Evolutionary conservation across 2,113 vertebrate genomes (phyloP), one percentile per base, ranked within the genome.

Genomic region (Scartelaos histophorus): DNA sequence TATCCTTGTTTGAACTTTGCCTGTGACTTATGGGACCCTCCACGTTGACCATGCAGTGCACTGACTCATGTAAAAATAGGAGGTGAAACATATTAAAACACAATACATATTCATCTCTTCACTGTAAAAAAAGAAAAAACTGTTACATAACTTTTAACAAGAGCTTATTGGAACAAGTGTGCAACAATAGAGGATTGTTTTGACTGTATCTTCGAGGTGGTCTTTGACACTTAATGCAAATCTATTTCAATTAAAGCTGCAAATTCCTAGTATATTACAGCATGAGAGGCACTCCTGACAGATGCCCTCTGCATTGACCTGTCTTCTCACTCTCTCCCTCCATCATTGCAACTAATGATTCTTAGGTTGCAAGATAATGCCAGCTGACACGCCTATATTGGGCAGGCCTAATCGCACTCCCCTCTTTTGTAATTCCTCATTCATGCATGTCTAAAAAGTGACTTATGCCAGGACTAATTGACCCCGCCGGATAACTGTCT

Each of bases 391-490:
- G 43, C 81, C 49, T 51, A 86, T 74, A 86, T 85, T 81, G 76
- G 85, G 77, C 76, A 80, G 81, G 91, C 69, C 82, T 90, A 91
- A 91, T 90, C 90, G 90, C 84, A 69, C 79, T 76, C 75, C 75
- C 71, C 80, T 73, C 88, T 86, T 76, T 92, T 91, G 87, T 92
- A 86, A 90, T 91, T 92, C 86, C 85, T 79, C 88, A 90, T 87
- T 87, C 90, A 91, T 90, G 89, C 91, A 87, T 92, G 88, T 86
- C 87, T 90, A 74, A 87, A 84, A 71, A 82, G 87, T 90, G 84
- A 90, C 89, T 91, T 89, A 82, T 88, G 81, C 85, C 81, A 87
- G 78, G 67, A 75, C 74, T 85, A 86, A 89, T 85, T 82, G 76
- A 81, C 74, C 61, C 58, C 64, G 54, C 69, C 70, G 70, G 74